Evolutionary conservation across 2,113 vertebrate genomes (phyloP).

Genomic region (Forbesichthys agassizii): DNA sequence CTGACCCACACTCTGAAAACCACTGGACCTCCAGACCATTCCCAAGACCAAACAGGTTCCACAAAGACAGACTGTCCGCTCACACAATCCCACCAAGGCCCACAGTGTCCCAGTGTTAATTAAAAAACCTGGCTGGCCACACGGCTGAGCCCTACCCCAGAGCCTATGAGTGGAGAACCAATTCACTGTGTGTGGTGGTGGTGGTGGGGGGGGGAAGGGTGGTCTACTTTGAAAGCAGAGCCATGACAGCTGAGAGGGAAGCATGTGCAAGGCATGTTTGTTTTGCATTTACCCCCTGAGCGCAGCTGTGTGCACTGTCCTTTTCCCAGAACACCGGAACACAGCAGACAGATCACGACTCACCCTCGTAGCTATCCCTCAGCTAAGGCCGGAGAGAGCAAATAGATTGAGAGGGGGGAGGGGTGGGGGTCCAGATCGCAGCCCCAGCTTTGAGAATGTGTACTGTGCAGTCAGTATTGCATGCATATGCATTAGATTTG

Average conservation of each 20-base stretch:
- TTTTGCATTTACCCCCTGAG: slow-evolving; percentile 79
- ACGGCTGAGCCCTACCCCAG: slow-evolving; percentile 40
- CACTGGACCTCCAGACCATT: neutral
- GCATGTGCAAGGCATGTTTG: slow-evolving; percentile 81
- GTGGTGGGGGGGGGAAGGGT: slow-evolving; percentile 19
- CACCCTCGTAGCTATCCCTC: slow-evolving; percentile 60
- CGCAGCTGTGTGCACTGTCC: slow-evolving; percentile 79
- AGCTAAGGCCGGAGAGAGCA: slow-evolving; percentile 22
- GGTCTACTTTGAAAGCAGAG: slow-evolving; percentile 76
- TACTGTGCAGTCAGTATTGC: slow-evolving; percentile 18
- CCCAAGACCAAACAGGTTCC: neutral
- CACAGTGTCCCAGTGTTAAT: slow-evolving; percentile 74
- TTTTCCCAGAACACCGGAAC: slow-evolving; percentile 79
- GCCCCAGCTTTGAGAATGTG: slow-evolving; percentile 21
- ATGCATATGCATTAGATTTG: slow-evolving; percentile 45
- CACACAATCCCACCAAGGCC: slow-evolving; percentile 64
- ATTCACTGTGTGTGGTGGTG: slow-evolving; percentile 44
- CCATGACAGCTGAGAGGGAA: slow-evolving; percentile 81
- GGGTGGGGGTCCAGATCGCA: neutral
- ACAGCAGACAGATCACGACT: slow-evolving; percentile 60
- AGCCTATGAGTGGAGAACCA: slow-evolving; percentile 30
- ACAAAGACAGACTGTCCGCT: slow-evolving; percentile 56
- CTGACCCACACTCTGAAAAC: too few species aligned
- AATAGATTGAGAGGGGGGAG: slow-evolving; percentile 12
- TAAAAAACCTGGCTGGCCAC: slow-evolving; percentile 58